Conservation (phyloP, 1,140 invertebrate genomes). For the Carcinoscorpius rotundicauda region DNA sequence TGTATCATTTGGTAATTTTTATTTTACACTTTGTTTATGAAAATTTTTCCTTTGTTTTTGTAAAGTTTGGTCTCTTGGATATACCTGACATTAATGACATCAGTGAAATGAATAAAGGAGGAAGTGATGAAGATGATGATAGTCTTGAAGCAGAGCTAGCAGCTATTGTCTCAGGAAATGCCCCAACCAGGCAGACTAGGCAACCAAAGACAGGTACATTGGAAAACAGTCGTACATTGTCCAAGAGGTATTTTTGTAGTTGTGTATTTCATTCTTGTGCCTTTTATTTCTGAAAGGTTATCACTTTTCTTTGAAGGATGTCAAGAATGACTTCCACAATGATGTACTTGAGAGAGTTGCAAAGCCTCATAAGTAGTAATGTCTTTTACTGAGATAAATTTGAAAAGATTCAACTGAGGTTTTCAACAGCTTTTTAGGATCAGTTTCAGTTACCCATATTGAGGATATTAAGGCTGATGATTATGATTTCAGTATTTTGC, state of each 20-base stretch:
- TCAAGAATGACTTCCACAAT: too few relatives aligned
- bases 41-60: not conserved
- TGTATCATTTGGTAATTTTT: too few relatives aligned
- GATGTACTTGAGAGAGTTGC: too few relatives aligned
- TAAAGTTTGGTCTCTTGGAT: constrained; percentile 52
- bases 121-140: constrained; percentile 50
- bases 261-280: constrained; percentile 5
- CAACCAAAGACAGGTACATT: constrained; percentile 24
- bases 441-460: too few relatives aligned
- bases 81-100: constrained; percentile 42
- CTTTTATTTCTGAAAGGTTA: constrained; percentile 6
- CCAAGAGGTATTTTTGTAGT: constrained; percentile 7
- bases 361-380: too few relatives aligned
- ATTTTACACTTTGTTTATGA: too few relatives aligned
- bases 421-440: too few relatives aligned
- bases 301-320: constrained; percentile 4
- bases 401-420: too few relatives aligned
- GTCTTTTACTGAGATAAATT: too few relatives aligned
- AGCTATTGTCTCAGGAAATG: constrained; percentile 48
- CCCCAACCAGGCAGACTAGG: constrained; percentile 19
- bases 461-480: too few relatives aligned
- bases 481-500: too few relatives aligned
- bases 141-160: constrained; percentile 76
- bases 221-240: constrained; percentile 8
- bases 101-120: constrained; percentile 38